Evolutionary conservation across 2,113 vertebrate species (phyloP).

Genomic region (Garra rufa): DNA sequence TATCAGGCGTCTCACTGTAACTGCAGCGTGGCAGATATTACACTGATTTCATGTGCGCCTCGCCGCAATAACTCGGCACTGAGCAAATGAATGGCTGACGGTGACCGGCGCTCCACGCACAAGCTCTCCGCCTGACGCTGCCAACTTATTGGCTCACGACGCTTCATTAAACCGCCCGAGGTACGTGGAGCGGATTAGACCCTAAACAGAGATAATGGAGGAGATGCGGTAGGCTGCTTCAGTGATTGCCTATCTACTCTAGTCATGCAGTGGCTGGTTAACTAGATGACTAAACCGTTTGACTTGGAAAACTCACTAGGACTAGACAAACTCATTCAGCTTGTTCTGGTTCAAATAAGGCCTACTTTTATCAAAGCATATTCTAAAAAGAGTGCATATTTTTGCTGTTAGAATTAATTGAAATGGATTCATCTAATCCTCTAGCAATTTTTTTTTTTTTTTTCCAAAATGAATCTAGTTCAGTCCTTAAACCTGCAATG

Average conservation of each 20-base stretch:
- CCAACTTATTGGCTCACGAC: conserved; percentile 75
- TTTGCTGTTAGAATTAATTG: background rate
- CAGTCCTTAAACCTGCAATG: background rate
- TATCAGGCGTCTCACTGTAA: conserved; percentile 74
- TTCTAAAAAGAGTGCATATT: background rate
- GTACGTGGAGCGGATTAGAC: conserved; percentile 65
- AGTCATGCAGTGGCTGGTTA: background rate
- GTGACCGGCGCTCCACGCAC: too few species aligned
- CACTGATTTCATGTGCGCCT: conserved; percentile 69
- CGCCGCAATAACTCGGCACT: conserved; percentile 71
- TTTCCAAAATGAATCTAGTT: background rate
- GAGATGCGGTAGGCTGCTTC: background rate
- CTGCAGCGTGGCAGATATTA: conserved; percentile 68
- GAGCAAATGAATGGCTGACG: conserved; percentile 74
- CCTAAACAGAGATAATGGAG: conserved; percentile 58
- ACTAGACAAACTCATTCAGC: background rate
- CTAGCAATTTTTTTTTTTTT: background rate
- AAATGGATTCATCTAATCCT: background rate
- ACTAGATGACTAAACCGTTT: conserved; percentile 12
- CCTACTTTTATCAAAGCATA: background rate
- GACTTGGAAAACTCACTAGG: background rate
- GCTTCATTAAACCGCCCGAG: conserved; percentile 75
- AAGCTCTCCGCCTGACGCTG: conserved; percentile 67
- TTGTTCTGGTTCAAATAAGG: background rate
- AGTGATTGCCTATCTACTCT: background rate